Evolutionary conservation across 2,888 invertebrate species (phyloP).

Genomic region (Drosophila neutralis): DNA sequence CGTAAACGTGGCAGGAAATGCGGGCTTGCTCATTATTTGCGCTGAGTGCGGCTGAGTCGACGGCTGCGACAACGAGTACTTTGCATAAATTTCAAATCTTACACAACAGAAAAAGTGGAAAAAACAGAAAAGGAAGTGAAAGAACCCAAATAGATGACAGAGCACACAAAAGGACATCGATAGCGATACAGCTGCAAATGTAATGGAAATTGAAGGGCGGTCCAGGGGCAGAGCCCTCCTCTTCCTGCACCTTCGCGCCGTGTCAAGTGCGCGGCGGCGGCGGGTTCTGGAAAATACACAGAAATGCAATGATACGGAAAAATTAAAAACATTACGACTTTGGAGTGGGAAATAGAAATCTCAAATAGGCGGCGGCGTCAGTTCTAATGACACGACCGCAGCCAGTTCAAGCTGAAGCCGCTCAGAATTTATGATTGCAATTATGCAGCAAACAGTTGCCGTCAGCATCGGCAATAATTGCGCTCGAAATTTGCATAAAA

Average conservation of each 20-base stretch:
- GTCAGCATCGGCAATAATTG: slow-evolving; percentile 68
- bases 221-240: slow-evolving; percentile 19
- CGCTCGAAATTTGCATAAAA: slow-evolving; percentile 79
- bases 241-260: slow-evolving; percentile 64
- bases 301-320: slow-evolving; percentile 81
- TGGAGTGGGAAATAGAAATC: slow-evolving; percentile 42
- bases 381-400: slow-evolving; percentile 66
- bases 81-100: slow-evolving; percentile 79
- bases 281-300: slow-evolving; percentile 38
- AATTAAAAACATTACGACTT: slow-evolving; percentile 76
- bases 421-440: slow-evolving; percentile 76
- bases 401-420: slow-evolving; percentile 70
- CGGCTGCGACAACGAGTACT: slow-evolving; percentile 71
- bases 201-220: slow-evolving; percentile 78
- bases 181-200: slow-evolving; percentile 77
- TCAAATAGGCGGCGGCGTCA: slow-evolving; percentile 64
- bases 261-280: slow-evolving; percentile 68
- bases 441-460: slow-evolving; percentile 72
- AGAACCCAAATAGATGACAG: slow-evolving; percentile 66
- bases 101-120: slow-evolving; percentile 26
- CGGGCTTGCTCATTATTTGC: slow-evolving; percentile 81
- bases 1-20: slow-evolving; percentile 78
- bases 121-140: slow-evolving; percentile 47
- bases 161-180: slow-evolving; percentile 82
- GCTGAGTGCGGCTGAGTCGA: slow-evolving; percentile 74